Evolutionary conservation across 2,888 invertebrate species (phyloP).

Genomic region (Calameuta idolon): DNA sequence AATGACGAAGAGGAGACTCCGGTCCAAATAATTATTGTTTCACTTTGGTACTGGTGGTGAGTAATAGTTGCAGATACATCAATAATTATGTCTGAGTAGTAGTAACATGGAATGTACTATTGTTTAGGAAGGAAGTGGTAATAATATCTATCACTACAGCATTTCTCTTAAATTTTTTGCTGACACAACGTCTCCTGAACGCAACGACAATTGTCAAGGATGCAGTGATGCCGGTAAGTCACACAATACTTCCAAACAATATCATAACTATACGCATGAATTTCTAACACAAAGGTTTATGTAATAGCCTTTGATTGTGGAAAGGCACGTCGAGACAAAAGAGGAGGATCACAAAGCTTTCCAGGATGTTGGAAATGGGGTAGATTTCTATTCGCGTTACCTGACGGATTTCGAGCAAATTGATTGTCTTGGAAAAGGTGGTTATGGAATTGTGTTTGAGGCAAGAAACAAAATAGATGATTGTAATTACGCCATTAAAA

Average conservation of each 20-base stretch:
- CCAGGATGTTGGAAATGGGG: constrained; percentile 44
- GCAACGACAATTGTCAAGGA: constrained; percentile 48
- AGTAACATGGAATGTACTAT: neutral
- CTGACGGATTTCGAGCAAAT: constrained; percentile 86
- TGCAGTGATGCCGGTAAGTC: constrained; percentile 50
- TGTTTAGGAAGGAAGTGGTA: constrained; percentile 79
- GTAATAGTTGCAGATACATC: constrained; percentile 36
- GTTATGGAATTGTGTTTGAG: constrained; percentile 97
- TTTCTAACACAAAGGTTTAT: neutral
- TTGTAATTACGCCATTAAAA: constrained; percentile 93
- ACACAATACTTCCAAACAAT: neutral
- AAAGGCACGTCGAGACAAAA: constrained; percentile 49
- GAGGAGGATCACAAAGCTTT: constrained; percentile 47
- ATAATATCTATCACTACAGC: constrained; percentile 82
- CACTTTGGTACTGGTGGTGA: constrained; percentile 84
- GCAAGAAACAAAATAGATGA: constrained; percentile 95
- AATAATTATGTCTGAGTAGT: neutral
- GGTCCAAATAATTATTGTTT: constrained; percentile 78
- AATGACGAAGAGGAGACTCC: constrained; percentile 71
- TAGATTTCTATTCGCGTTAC: constrained; percentile 73
- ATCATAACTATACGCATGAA: neutral
- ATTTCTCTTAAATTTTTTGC: constrained; percentile 76
- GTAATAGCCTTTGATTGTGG: constrained; percentile 54
- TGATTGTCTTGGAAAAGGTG: constrained; percentile 87
- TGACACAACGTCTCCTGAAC: constrained; percentile 68